Evolutionary conservation across 2,113 vertebrate species (phyloP), one percentile per base, ranked within the genome.

Genomic region (Melanerpes aurifrons): DNA sequence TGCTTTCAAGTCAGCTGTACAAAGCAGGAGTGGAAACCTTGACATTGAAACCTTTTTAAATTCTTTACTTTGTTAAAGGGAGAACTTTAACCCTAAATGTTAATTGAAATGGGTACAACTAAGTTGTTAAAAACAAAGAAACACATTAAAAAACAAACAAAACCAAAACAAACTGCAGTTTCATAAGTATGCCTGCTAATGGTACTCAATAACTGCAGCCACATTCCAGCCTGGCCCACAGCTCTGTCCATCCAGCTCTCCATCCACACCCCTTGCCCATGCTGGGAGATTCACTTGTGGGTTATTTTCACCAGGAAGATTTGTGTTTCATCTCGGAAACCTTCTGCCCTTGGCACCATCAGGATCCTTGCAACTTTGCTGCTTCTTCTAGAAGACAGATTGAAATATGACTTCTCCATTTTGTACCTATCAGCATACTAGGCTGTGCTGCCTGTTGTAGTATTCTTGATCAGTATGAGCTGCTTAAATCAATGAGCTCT

Each of bases 401-500:
- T 15, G 15, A 74, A 88, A 15, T 26, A 80, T 53, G 43, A 74
- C 37, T 82, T 59, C 26, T 73, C 10, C 32, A 59, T 61, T 77
- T 61, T 24, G 57, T 24, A 48, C 25, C 47, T 37, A 48, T 45
- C 61, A 77, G 48, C 2, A 1, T 15, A 73, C 19, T 28, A 71
- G 31, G 53, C 78, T 48, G 9, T 50, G 66, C 53, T 87, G 84
- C 81, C 57, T 85, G 61, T 13, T 68, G 75, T 21, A 74, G 53
- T 17, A 75, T 11, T 47, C 79, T n/a, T 63, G n/a, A 91, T 61
- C 66, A 61, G 62, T 4, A 1, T 48, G 53, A 92, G 76, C 87
- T 89, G 73, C 89, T 94, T 89, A 89, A 91, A 89, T 77, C 96
- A 91, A 68, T 29, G 61, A 82, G 69, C 79, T 91, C 82, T 64